Percentiles rank a stretch among this genome's conserved stretches.
These are phyloP conservation scores for Semaprochilodus insignis DNA, from an alignment of 2,797 vertebrate species.

Conservation along the genomic window DNA sequence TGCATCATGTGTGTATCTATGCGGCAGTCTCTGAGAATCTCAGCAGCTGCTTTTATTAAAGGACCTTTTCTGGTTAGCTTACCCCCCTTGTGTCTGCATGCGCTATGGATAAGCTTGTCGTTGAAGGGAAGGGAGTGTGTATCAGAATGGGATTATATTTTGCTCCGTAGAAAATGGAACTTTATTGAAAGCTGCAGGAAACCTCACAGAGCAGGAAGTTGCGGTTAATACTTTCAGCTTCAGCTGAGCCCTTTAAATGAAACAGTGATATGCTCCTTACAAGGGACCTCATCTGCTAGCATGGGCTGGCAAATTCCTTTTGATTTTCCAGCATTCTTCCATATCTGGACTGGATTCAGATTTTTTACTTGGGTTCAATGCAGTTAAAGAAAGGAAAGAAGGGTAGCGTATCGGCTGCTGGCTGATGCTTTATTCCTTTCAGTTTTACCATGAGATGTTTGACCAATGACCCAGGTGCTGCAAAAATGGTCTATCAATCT, in stretches of 20 bases:
- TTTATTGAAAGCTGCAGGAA: slow-evolving; percentile 56
- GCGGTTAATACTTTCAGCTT: slow-evolving; percentile 66
- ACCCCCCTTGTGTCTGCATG: slow-evolving; percentile 64
- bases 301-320: slow-evolving; percentile 61
- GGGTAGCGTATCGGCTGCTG: slow-evolving; percentile 30
- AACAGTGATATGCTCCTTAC: slow-evolving; percentile 62
- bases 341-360: slow-evolving; percentile 50
- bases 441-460: slow-evolving; percentile 48
- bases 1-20: slow-evolving; percentile 72
- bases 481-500: not conserved
- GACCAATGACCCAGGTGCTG: slow-evolving; percentile 54
- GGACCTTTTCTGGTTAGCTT: slow-evolving; percentile 74
- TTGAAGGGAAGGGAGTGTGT: slow-evolving; percentile 63
- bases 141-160: slow-evolving; percentile 72
- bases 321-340: slow-evolving; percentile 54
- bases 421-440: slow-evolving; percentile 52
- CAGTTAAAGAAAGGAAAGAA: slow-evolving; percentile 26
- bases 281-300: slow-evolving; percentile 61
- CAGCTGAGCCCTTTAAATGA: slow-evolving; percentile 61
- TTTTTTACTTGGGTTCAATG: slow-evolving; percentile 36
- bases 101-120: slow-evolving; percentile 70
- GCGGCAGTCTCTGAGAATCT: slow-evolving; percentile 72
- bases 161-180: slow-evolving; percentile 56
- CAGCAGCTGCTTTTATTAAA: slow-evolving; percentile 65
- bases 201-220: slow-evolving; percentile 63